Evolutionary conservation across 2,888 invertebrate species (phyloP), one percentile per base, ranked within the genome.

Genomic region (Hypena proboscidalis): DNA sequence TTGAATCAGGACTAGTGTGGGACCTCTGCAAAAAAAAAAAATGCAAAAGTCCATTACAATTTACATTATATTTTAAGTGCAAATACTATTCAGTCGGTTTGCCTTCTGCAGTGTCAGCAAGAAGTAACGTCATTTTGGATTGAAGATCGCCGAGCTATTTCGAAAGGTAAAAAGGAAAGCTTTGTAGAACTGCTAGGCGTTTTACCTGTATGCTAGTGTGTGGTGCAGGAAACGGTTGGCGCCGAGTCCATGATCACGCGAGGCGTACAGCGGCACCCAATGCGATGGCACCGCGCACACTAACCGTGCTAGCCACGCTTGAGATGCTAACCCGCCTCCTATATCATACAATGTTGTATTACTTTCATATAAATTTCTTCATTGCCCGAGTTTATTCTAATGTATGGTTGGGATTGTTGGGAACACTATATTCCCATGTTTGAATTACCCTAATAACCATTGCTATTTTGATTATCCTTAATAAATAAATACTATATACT

Each of bases 141-240:
- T n/a, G n/a, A n/a, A n/a, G n/a, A n/a, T n/a, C n/a, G n/a, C n/a
- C n/a, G n/a, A n/a, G n/a, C n/a, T n/a, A n/a, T n/a, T n/a, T n/a
- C n/a, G n/a, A n/a, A n/a, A n/a, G n/a, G n/a, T n/a, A n/a, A n/a
- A n/a, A 11, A 4, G 3, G 11, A n/a, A 8, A 9, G 4, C 1
- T 7, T 8, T 4, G 26, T 4, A 5, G 26, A 5, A 13, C 7
- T 10, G 25, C 4, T n/a, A 15, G n/a, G 6, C 2, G 8, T 4
- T 8, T 27, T 37, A 83, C 85, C 81, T 92, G 85, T 97, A 97
- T 5, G 94, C 93, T 10, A 97, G 92, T 2, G 97, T 96, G 86
- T 98, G 97, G 75, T 97, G 96, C 64, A 96, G 88, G 85, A 98
- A 97, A 60, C 97, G 92, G 90, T 97, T 98, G 40, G 95, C 93